Conservation (phyloP, 2,888 invertebrate genomes). For the Vanessa cardui region DNA sequence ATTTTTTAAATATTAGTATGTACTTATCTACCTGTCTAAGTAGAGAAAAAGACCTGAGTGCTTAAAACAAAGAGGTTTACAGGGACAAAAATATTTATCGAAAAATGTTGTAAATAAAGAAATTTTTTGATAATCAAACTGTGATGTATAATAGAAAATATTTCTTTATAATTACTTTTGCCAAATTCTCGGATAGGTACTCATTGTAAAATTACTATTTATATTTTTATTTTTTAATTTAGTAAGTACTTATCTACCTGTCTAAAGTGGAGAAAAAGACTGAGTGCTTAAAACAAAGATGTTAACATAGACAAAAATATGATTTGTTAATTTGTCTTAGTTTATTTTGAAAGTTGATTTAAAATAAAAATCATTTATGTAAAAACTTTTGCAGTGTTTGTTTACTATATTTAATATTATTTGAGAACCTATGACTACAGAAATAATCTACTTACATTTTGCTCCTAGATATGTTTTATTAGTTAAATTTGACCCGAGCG, state of each 20-base stretch:
- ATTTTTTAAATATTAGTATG: too few species aligned
- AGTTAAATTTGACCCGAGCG: too few species aligned
- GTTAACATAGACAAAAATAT: slow-evolving; percentile 14
- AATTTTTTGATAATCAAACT: background rate
- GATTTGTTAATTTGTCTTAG: slow-evolving; percentile 18
- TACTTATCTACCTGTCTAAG: too few species aligned
- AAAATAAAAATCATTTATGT: slow-evolving; percentile 20
- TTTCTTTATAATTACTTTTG: too few species aligned
- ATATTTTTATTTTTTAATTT: background rate
- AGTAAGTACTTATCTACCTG: background rate
- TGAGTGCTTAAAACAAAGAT: slow-evolving; percentile 18
- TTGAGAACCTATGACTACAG: slow-evolving; percentile 41
- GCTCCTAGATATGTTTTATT: slow-evolving; percentile 37
- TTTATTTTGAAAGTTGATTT: slow-evolving; percentile 24
- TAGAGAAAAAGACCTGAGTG: too few species aligned
- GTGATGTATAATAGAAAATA: too few species aligned
- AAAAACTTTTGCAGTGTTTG: background rate
- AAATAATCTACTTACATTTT: slow-evolving; percentile 37
- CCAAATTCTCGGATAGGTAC: too few species aligned
- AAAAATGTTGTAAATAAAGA: background rate
- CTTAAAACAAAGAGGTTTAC: too few species aligned
- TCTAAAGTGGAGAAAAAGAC: background rate
- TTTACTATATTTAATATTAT: slow-evolving; percentile 31
- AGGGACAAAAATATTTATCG: too few species aligned
- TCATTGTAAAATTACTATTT: too few species aligned